phyloP scores from a whole-genome alignment of 1,140 invertebrate genomes.

The Cydia strobilella region DNA sequence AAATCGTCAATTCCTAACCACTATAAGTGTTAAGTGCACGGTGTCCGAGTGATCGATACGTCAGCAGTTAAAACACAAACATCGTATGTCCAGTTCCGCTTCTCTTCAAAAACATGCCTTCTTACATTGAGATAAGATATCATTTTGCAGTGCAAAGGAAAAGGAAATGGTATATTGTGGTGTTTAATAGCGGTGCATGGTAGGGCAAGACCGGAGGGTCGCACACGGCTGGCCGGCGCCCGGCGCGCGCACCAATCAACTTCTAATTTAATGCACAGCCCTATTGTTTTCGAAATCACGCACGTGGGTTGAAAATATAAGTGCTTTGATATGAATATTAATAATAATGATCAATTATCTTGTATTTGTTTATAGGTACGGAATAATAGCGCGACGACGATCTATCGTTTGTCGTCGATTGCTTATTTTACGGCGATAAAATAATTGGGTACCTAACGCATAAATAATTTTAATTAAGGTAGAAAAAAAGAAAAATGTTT shows the following conservation, averaged over 20 bases:
- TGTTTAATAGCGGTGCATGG: slow-evolving; percentile 36
- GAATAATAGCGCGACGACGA: not conserved
- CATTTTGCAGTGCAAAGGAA: slow-evolving; percentile 41
- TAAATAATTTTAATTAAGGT: too few relatives aligned
- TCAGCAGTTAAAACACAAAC: slow-evolving; percentile 31
- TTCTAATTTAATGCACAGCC: slow-evolving; percentile 53
- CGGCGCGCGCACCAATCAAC: slow-evolving; percentile 55
- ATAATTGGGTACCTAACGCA: too few relatives aligned
- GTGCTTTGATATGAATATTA: slow-evolving; percentile 31
- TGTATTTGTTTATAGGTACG: not conserved
- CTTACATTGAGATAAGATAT: not conserved
- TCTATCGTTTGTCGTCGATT: too few relatives aligned
- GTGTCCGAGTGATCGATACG: slow-evolving; percentile 64
- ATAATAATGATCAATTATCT: slow-evolving; percentile 30
- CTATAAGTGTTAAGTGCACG: slow-evolving; percentile 43
- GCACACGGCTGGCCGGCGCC: slow-evolving; percentile 45
- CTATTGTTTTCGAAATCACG: slow-evolving; percentile 41
- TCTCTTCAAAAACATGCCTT: not conserved
- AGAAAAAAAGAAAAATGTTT: too few relatives aligned
- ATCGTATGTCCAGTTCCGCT: not conserved
- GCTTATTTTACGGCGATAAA: too few relatives aligned
- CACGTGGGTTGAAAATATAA: slow-evolving; percentile 35
- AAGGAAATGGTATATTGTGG: not conserved
- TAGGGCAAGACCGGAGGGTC: slow-evolving; percentile 42
- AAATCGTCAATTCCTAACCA: slow-evolving; percentile 2